Base-by-base conservation (phyloP, 2,888 invertebrate genomes). In the Leptopilina drosophilae region DNA sequence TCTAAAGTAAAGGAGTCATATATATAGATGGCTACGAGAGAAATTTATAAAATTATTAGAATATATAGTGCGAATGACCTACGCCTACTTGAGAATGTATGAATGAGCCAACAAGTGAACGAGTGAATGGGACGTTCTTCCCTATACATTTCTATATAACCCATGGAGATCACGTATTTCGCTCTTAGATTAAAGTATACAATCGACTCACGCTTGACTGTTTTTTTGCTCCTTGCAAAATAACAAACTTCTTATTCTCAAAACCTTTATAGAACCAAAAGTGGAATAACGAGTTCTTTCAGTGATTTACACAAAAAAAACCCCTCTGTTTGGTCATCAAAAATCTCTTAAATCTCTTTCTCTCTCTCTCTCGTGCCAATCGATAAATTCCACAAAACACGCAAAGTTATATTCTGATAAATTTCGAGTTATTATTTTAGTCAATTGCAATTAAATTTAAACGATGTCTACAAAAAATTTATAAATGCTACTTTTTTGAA, bases 111-210 rank as follows among this genome's bases (percentile, higher is more conserved):
- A 82, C 67, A 82, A 77, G 75, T 62, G 79, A 49, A 76, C 64
- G 76, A 65, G 42, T 79, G 82, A 79, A 76, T 79, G 83, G 12
- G 81, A 81, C 56, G 26, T 40, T 46, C 65, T 56, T 46, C 20
- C 33, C 53, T 20, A 26, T 66, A 49, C 14, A 15, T 46, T 64
- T 15, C 65, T 49, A 40, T 81, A 84, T 87, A 82, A 76, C 76
- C 81, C 81, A 88, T 88, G 87, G 82, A 78, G 85, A 88, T 88
- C 88, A 87, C 88, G 88, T 87, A 87, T 80, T 66, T 73, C 14
- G 56, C 69, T 73, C 49, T 73, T 64, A 53, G 53, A 73, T 53
- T 79, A 84, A 86, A 86, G 86, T 86, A 85, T 87, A 85, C 69
- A 80, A 81, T 82, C 65, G 79, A 77, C 78, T 84, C 85, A 83